Conservation (phyloP, 2,888 invertebrate species). For the Tachystola acroxantha region DNA sequence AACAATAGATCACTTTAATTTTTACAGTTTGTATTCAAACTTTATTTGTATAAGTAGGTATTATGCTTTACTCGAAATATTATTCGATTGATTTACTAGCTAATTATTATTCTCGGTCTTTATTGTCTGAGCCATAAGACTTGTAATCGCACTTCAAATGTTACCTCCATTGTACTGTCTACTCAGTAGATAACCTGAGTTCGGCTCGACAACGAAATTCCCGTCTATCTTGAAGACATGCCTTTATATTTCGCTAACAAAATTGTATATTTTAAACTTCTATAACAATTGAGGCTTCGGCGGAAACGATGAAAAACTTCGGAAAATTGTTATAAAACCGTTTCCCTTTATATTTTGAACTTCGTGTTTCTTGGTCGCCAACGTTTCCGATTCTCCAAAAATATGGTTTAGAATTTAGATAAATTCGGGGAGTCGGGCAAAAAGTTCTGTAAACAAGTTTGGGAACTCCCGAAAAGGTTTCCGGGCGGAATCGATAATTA, state of each 20-base stretch:
- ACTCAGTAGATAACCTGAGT: no score
- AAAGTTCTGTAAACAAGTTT: conserved; percentile 47
- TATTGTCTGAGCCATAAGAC: no score
- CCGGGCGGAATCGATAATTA: conserved; percentile 55
- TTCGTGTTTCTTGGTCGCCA: conserved; percentile 43
- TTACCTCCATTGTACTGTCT: no score
- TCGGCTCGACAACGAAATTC: no score
- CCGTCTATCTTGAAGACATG: no score
- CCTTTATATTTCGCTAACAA: conserved; percentile 19
- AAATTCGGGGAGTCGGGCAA: conserved; percentile 45
- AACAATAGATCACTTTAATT: no score
- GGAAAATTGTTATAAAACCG: conserved; percentile 49
- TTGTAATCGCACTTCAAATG: no score
- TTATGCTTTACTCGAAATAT: no score
- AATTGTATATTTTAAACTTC: conserved; percentile 15
- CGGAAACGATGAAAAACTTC: conserved; percentile 39
- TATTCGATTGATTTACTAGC: no score
- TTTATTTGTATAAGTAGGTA: no score
- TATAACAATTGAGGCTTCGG: conserved; percentile 41
- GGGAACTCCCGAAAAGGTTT: conserved; percentile 37
- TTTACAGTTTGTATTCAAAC: no score
- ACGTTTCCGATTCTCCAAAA: conserved; percentile 36
- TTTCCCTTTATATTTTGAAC: conserved; percentile 53
- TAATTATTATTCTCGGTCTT: no score
- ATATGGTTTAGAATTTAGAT: conserved; percentile 48